Evolutionary conservation across 2,797 vertebrate genomes (phyloP).

Genomic region (Falco peregrinus): DNA sequence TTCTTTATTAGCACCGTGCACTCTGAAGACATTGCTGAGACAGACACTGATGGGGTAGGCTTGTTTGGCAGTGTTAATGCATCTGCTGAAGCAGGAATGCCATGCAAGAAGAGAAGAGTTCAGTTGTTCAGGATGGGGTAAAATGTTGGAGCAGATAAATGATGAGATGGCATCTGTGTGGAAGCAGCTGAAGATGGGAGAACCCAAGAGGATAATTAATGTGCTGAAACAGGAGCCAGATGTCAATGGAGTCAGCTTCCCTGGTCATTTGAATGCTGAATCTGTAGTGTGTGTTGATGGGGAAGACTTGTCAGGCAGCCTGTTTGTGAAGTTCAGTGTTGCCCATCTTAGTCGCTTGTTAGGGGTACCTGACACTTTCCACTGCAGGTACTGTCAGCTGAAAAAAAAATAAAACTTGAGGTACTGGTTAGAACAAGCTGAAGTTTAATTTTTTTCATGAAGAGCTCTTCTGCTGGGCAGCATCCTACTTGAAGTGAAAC

Average conservation of each 20-base stretch:
- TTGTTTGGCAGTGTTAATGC: not conserved
- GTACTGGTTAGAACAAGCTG: not conserved
- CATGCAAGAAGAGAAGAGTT: slow-evolving; percentile 14
- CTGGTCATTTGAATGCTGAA: slow-evolving; percentile 66
- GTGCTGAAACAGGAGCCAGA: slow-evolving; percentile 61
- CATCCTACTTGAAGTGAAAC: not conserved
- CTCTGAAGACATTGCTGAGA: not conserved
- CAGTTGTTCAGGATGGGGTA: slow-evolving; percentile 9
- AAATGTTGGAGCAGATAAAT: slow-evolving; percentile 51
- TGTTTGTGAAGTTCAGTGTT: slow-evolving; percentile 37
- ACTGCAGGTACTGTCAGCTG: slow-evolving; percentile 12
- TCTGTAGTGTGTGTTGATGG: slow-evolving; percentile 52
- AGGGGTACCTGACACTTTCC: slow-evolving; percentile 42
- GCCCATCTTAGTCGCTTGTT: slow-evolving; percentile 37
- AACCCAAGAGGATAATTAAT: slow-evolving; percentile 69
- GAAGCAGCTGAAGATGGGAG: slow-evolving; percentile 55
- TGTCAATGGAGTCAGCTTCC: slow-evolving; percentile 61
- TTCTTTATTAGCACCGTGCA: not conserved
- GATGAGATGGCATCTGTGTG: slow-evolving; percentile 55
- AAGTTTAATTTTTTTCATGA: not conserved
- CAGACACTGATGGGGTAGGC: not conserved
- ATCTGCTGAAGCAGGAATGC: slow-evolving; percentile 24
- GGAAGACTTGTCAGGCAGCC: slow-evolving; percentile 49
- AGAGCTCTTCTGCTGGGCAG: not conserved
- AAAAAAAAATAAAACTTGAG: slow-evolving; percentile 42